phyloP scores from a whole-genome alignment of 1,140 invertebrate genomes.

The Neodiprion virginianus region DNA sequence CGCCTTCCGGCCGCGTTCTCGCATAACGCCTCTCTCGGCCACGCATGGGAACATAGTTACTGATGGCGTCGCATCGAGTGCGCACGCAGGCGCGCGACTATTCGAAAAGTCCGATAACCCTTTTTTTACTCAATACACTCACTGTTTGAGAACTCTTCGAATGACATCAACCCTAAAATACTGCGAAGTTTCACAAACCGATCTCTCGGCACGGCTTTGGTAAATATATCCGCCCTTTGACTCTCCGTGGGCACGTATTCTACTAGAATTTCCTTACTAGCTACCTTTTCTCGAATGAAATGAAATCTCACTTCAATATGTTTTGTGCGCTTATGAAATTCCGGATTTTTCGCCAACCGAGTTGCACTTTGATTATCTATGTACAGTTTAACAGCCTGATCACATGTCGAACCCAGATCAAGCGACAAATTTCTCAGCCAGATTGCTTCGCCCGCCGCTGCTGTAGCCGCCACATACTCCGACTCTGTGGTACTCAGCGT shows the following conservation, averaged over 20 bases:
- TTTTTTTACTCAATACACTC: neutral
- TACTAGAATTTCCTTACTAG: conserved; percentile 24
- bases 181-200: neutral
- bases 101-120: neutral
- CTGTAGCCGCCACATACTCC: conserved; percentile 19
- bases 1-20: too few relatives aligned
- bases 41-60: too few relatives aligned
- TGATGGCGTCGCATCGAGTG: neutral
- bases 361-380: conserved; percentile 51
- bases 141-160: neutral
- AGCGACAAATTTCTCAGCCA: conserved; percentile 9
- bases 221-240: conserved; percentile 39
- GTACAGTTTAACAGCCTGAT: conserved; percentile 22
- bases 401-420: neutral
- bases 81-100: conserved; percentile 2
- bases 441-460: conserved; percentile 11
- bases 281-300: conserved; percentile 34
- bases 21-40: too few relatives aligned
- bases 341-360: conserved; percentile 46
- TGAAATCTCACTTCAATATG: conserved; percentile 40
- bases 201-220: conserved; percentile 31
- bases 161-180: neutral
- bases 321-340: conserved; percentile 41
- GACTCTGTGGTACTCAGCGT: neutral
- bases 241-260: conserved; percentile 29